Evolutionary conservation across 2,113 vertebrate genomes (phyloP), one percentile per base, ranked within the genome.

Genomic region (Crotalus tigris): DNA sequence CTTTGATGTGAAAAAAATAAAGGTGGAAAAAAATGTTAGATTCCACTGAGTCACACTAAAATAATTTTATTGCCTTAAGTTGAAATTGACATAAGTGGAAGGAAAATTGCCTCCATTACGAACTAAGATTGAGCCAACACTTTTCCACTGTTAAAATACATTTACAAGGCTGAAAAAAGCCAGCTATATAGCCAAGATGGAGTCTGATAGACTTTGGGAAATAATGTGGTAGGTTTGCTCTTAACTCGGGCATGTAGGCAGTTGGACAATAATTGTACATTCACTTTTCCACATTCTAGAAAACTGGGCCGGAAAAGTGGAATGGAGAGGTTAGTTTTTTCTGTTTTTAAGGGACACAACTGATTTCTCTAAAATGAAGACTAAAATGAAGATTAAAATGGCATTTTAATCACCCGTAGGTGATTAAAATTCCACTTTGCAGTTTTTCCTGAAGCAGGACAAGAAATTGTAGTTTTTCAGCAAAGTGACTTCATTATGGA

Each of bases 361-460:
- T 99, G 53, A 98, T 98, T 51, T 99, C 99, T 2, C 98, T 98
- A 4, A 98, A 99, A 88, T 98, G 98, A 91, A 1, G 57, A 23
- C 21, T 1, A 58, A 19, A 58, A 88, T 98, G 98, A 91, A 1
- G 57, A 23, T 21, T 1, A 58, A 19, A 58, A 58, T 98, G 97
- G 95, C 99, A 99, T 96, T 98, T 99, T 90, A 98, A 46, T 98
- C 94, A 99, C 98, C 4, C 98, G 98, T 96, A 99, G 97, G 97
- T 39, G 39, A 39, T 39, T 39, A 39, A 39, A 99, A 99, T 97
- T 99, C 98, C 75, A 99, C 98, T 97, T 99, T 99, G 97, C 97
- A 99, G 98, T 99, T 99, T 95, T 99, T 99, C 97, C 99, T 99
- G 97, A 99, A 99, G 96, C 99, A 99, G 90, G 98, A 98, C 64